Evolutionary conservation across 2,113 vertebrate genomes (phyloP).

Genomic region (Elaphurus davidianus): DNA sequence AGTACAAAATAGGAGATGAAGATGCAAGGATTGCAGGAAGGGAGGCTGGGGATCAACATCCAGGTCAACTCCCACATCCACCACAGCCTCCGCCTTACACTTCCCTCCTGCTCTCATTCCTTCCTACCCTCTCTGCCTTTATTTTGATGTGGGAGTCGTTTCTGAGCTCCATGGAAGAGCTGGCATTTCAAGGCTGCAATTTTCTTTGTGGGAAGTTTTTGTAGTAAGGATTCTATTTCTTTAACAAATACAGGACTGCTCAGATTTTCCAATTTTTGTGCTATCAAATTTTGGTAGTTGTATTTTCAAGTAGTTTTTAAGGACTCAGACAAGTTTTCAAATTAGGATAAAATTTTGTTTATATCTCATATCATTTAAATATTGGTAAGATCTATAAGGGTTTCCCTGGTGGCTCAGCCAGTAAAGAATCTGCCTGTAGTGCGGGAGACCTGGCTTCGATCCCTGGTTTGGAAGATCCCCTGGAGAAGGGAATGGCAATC

Average conservation of each 20-base stretch:
- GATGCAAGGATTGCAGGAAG: background rate
- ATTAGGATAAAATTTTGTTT: background rate
- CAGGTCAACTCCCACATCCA: background rate
- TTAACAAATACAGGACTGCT: background rate
- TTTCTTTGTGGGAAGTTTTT: background rate
- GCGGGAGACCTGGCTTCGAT: background rate
- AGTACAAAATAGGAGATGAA: background rate
- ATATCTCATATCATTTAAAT: background rate
- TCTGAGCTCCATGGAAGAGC: background rate
- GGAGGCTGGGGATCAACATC: background rate
- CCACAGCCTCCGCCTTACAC: background rate
- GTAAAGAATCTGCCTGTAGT: background rate
- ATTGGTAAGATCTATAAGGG: background rate
- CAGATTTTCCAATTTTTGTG: background rate
- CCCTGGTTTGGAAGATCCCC: too few relatives aligned
- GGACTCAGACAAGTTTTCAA: background rate
- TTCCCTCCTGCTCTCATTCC: background rate
- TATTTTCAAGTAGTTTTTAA: background rate
- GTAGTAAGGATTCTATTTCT: background rate
- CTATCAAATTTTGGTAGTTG: background rate
- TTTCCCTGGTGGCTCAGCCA: background rate
- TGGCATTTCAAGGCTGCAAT: background rate
- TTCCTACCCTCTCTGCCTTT: background rate
- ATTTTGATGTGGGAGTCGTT: background rate
- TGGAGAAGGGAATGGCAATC: background rate